Evolutionary conservation across 2,888 invertebrate species (phyloP).

Genomic region (Lithophane ornitopus): DNA sequence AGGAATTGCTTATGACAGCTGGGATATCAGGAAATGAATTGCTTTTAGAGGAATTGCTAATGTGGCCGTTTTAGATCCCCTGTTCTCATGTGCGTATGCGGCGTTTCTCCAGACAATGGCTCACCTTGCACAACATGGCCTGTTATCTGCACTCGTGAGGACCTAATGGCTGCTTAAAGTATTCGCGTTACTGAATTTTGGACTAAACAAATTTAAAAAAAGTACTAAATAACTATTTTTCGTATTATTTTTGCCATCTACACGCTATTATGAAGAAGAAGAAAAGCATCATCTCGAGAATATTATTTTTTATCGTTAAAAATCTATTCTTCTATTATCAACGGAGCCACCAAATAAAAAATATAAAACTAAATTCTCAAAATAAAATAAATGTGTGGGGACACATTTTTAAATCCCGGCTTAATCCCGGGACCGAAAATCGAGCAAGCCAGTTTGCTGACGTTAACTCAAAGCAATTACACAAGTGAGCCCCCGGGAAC

Average conservation of each 20-base stretch:
- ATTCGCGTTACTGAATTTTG: too few species aligned
- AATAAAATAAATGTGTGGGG: conserved; percentile 16
- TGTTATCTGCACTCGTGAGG: too few species aligned
- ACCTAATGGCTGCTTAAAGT: too few species aligned
- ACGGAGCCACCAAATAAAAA: neutral
- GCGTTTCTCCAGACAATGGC: too few species aligned
- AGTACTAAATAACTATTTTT: neutral
- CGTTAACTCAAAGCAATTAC: conserved; percentile 71
- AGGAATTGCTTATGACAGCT: too few species aligned
- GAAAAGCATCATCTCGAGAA: neutral
- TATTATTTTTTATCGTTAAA: neutral
- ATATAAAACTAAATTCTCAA: neutral
- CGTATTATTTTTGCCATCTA: neutral
- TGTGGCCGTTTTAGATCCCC: too few species aligned
- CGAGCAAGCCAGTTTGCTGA: conserved; percentile 46
- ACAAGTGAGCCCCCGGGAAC: conserved; percentile 52
- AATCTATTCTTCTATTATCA: neutral
- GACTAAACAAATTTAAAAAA: neutral
- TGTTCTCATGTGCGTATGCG: too few species aligned
- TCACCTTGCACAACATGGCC: too few species aligned
- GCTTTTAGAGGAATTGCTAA: too few species aligned
- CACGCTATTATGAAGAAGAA: neutral
- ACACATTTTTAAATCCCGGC: conserved; percentile 39
- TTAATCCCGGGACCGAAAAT: conserved; percentile 47
- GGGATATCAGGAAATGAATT: too few species aligned